Evolutionary conservation across 2,888 invertebrate genomes (phyloP).

Genomic region (Hofmannophila pseudospretella): DNA sequence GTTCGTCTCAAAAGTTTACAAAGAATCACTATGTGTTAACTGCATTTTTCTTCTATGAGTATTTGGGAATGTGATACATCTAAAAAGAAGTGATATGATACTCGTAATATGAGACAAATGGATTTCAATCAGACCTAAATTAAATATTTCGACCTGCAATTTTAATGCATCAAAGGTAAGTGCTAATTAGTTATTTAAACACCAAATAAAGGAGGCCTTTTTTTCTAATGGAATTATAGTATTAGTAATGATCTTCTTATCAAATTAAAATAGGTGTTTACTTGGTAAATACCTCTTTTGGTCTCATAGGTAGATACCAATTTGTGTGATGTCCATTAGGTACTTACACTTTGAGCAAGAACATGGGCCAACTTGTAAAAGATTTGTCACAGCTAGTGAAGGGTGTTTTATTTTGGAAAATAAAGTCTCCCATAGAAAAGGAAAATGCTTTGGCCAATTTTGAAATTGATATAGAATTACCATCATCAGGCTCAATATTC

Average conservation of each 20-base stretch:
- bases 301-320: conserved; percentile 8
- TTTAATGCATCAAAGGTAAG: conserved; percentile 16
- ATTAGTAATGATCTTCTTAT: background rate
- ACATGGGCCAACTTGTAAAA: too few species aligned
- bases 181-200: conserved; percentile 23
- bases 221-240: conserved; percentile 30
- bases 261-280: background rate
- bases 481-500: too few species aligned
- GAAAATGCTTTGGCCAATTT: too few species aligned
- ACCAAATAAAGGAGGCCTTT: conserved; percentile 66
- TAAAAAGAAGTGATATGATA: too few species aligned
- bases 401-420: too few species aligned
- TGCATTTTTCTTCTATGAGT: conserved; percentile 5
- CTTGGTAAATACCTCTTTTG: background rate
- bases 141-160: background rate
- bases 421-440: too few species aligned
- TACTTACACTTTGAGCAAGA: too few species aligned
- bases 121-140: too few species aligned
- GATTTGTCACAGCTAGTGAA: too few species aligned
- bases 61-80: conserved; percentile 2
- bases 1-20: conserved; percentile 74
- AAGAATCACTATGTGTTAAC: conserved; percentile 24
- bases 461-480: too few species aligned
- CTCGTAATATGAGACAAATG: too few species aligned
- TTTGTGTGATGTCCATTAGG: too few species aligned